Conservation (phyloP, 2,797 vertebrate species). For the Merluccius polli region DNA sequence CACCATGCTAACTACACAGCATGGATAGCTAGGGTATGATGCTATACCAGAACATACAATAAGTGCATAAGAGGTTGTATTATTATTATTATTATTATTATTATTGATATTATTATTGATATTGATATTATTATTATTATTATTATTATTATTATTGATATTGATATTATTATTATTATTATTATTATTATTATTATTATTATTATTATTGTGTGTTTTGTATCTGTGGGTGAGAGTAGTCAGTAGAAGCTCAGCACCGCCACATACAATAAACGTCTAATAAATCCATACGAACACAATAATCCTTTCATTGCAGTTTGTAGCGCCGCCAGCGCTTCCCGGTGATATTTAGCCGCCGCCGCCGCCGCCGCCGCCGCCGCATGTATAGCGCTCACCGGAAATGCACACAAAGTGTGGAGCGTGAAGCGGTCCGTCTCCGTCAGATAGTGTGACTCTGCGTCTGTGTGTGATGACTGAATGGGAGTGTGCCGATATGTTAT, state of each 20-base stretch:
- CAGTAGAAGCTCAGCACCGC: neutral
- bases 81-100: too few species aligned
- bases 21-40: too few species aligned
- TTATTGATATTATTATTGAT: too few species aligned
- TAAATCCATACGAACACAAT: neutral
- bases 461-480: conserved; percentile 19
- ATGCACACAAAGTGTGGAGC: neutral
- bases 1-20: too few species aligned
- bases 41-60: too few species aligned
- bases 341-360: neutral
- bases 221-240: neutral
- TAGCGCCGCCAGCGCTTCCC: neutral
- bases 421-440: neutral
- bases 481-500: conserved; percentile 16
- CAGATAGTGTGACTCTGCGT: conserved; percentile 8
- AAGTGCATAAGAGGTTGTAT: too few species aligned
- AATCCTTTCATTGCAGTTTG: neutral
- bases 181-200: too few species aligned
- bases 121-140: too few species aligned
- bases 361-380: neutral
- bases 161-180: too few species aligned
- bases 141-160: too few species aligned
- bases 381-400: neutral
- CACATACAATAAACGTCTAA: neutral
- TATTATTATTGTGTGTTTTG: too few species aligned